These are phyloP conservation scores for Halcyon senegalensis DNA, from an alignment of 2,113 vertebrate genomes.

Conservation along the genomic window DNA sequence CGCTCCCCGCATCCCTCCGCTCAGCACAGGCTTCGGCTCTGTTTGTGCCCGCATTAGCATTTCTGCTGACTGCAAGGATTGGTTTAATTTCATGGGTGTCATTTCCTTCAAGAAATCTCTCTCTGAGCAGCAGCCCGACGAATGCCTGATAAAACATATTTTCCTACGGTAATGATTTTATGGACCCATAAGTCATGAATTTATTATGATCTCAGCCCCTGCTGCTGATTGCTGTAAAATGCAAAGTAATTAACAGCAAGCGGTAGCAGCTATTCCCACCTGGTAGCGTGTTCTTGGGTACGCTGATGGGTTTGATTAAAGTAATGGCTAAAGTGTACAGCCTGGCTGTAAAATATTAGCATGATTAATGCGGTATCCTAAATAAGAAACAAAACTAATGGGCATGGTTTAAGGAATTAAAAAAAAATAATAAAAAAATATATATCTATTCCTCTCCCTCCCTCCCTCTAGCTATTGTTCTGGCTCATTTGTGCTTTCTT, in stretches of 20 bases:
- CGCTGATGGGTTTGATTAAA: slow-evolving; percentile 83
- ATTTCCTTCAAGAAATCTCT: slow-evolving; percentile 86
- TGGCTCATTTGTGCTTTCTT: slow-evolving; percentile 75
- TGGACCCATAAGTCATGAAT: slow-evolving; percentile 87
- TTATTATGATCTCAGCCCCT: slow-evolving; percentile 86
- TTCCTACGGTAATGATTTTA: slow-evolving; percentile 87
- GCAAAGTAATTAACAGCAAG: slow-evolving; percentile 85
- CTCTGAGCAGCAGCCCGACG: slow-evolving; percentile 80
- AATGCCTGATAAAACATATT: slow-evolving; percentile 85
- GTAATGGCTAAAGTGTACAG: slow-evolving; percentile 83
- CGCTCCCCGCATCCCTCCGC: background rate
- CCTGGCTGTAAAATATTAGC: slow-evolving; percentile 80
- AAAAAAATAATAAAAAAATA: background rate
- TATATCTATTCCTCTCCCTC: slow-evolving; percentile 5
- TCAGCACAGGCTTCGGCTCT: background rate
- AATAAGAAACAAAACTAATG: slow-evolving; percentile 82
- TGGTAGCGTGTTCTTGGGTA: slow-evolving; percentile 79
- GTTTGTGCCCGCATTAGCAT: slow-evolving; percentile 77
- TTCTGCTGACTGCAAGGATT: slow-evolving; percentile 82
- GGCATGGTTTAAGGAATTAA: slow-evolving; percentile 64
- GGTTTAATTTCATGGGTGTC: slow-evolving; percentile 86
- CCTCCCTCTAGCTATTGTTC: slow-evolving; percentile 71
- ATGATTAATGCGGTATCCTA: slow-evolving; percentile 82
- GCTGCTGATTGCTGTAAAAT: slow-evolving; percentile 86
- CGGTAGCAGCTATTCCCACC: slow-evolving; percentile 84